These are phyloP conservation scores for Rhamnusium bicolor DNA, from an alignment of 2,888 invertebrate genomes.

Conservation along the genomic window DNA sequence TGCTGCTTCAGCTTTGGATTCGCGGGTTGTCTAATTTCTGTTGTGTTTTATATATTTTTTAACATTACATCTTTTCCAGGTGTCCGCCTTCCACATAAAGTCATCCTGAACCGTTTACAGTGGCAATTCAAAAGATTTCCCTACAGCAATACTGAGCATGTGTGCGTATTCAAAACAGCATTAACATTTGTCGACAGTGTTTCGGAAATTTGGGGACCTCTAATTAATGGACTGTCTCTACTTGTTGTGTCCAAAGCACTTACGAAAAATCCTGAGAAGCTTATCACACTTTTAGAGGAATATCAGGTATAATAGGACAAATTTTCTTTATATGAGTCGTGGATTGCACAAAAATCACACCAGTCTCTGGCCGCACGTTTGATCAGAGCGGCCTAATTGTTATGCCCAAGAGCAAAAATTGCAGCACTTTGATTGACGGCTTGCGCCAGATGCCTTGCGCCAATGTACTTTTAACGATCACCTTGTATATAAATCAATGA, in stretches of 20 bases:
- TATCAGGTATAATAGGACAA: slow-evolving; percentile 82
- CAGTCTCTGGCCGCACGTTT: no score
- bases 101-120: slow-evolving; percentile 85
- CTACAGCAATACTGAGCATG: slow-evolving; percentile 77
- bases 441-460: no score
- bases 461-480: no score
- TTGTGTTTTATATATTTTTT: not conserved
- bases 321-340: no score
- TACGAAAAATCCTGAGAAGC: slow-evolving; percentile 85
- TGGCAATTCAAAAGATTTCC: slow-evolving; percentile 93
- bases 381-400: no score
- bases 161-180: slow-evolving; percentile 91
- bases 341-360: no score
- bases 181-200: slow-evolving; percentile 93
- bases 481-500: no score
- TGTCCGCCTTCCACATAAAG: slow-evolving; percentile 84
- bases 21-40: not conserved
- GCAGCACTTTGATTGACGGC: no score
- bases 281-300: slow-evolving; percentile 80
- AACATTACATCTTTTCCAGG: slow-evolving; percentile 71
- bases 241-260: slow-evolving; percentile 82
- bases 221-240: slow-evolving; percentile 81
- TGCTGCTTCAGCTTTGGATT: no score
- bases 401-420: no score
- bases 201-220: slow-evolving; percentile 89